Base-by-base conservation (phyloP, 2,888 invertebrate species). In the Geotrupes spiniger region DNA sequence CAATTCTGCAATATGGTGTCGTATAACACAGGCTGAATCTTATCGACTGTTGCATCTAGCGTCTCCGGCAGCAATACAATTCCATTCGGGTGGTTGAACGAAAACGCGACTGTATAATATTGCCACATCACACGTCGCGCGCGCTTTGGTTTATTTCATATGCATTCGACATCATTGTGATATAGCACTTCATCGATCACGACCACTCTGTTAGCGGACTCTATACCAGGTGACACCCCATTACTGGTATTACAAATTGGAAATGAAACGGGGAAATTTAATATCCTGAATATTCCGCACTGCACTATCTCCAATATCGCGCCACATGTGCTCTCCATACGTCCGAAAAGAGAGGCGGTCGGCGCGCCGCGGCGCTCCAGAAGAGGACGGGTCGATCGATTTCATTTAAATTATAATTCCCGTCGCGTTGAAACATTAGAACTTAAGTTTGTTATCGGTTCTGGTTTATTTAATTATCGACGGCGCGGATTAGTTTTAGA, bases 211-310 rank as follows among this genome's bases (percentile, higher is more conserved):
- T 43, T 49, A 49, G 43, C 49, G 39, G 43, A 49, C 43, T 49
- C 43, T 39, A 49, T 49, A 39, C 49, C 49, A 49, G 49, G 49
- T 49, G 49, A 49, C 49, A 49, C 49, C 43, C 42, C 43, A 49
- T 49, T 49, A 49, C 49, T 40, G 43, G 15, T 39, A 46, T 41
- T 52, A 46, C 38, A 45, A 52, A 52, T 52, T 52, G 45, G 42
- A 49, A 52, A 49, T 49, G 52, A 46, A 52, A 52, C 44, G 49
- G 39, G 49, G 52, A 52, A 52, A 52, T 52, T 52, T 52, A 52
- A 52, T 52, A 52, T 52, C 52, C 52, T 49, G 52, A 42, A 43
- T 49, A 43, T 41, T 43, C 38, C 51, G 12, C 28, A 8, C 38
- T 12, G 28, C 6, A 38, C 42, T 42, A 49, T 49, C 49, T 48